These are phyloP conservation scores for Abramis brama DNA, from an alignment of 2,113 vertebrate genomes.

Conservation along the genomic window DNA sequence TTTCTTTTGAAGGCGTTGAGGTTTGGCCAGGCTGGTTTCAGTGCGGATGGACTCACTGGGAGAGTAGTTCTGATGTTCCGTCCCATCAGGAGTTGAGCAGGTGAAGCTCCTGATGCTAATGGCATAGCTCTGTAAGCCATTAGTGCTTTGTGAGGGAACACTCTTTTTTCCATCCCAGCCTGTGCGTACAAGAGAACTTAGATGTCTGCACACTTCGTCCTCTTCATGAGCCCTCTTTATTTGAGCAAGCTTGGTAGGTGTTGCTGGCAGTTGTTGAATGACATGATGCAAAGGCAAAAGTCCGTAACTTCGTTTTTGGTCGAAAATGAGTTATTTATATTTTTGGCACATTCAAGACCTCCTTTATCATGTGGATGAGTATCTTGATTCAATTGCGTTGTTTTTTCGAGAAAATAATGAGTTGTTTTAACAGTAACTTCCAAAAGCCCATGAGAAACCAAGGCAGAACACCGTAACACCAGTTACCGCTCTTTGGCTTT, in stretches of 20 bases:
- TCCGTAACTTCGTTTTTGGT: too few species aligned
- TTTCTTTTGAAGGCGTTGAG: background rate
- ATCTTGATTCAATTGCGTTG: too few species aligned
- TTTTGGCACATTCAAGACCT: too few species aligned
- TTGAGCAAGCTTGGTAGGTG: background rate
- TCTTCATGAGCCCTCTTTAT: background rate
- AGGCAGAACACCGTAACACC: too few species aligned
- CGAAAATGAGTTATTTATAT: too few species aligned
- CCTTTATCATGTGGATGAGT: too few species aligned
- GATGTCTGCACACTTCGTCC: background rate
- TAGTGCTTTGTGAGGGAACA: background rate
- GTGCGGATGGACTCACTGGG: constrained; percentile 36
- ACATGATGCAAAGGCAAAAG: too few species aligned
- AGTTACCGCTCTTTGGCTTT: too few species aligned
- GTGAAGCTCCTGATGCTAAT: constrained; percentile 40
- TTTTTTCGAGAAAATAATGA: too few species aligned
- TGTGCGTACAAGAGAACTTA: background rate
- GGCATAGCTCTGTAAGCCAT: constrained; percentile 43
- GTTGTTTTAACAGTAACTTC: too few species aligned
- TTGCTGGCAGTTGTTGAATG: too few species aligned
- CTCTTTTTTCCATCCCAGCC: background rate
- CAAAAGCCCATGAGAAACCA: too few species aligned
- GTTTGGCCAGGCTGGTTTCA: background rate
- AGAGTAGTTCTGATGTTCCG: constrained; percentile 15
- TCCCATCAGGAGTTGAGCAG: constrained; percentile 50